Base-by-base conservation (phyloP, 1,140 invertebrate species). In the Cataglyphis hispanica region DNA sequence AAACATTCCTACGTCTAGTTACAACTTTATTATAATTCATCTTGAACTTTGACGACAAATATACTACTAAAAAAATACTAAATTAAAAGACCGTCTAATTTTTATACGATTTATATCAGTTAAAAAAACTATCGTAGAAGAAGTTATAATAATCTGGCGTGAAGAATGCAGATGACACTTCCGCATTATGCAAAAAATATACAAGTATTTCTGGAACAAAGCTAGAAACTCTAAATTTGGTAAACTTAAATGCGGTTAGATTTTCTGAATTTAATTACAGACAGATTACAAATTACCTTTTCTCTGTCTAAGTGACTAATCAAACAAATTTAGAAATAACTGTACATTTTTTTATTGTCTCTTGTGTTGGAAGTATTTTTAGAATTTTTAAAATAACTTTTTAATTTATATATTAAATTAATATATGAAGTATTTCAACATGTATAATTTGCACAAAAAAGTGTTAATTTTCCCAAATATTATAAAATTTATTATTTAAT, bases 131-230 rank as follows among this genome's bases (percentile, higher is more conserved):
- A 37, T n/a, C 3, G n/a, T 60, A 34, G 13, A 56, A 46, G 4
- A 16, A 43, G 31, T 25, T 50, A 6, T 50, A 22, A 11, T 37
- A 43, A 78, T 56, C 22, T 78, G 19, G 31, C 37, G 13, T 34
- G n/a, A 50, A 66, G 75, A 50, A 66, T 78, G 40, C 60, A 66
- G 11, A 34, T 66, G 43, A 64, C 27, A 25, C 16, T 80, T 80
- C 64, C 64, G 64, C 46, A 56, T 66, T 56, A 27, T 34, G 22
- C 22, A 31, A 69, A 37, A 31, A 69, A 37, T 69, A 50, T 50
- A 64, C 75, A n/a, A 46, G 27, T 77, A 37, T 64, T 25, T 77
- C 25, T 46, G 37, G 16, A 22, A 80, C 7, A 34, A 46, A 80
- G 34, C 31, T 69, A 43, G 63, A 43, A 46, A 64, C 46, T 69